These are phyloP conservation scores for Alcis repandata DNA, from an alignment of 2,888 invertebrate genomes.

Conservation along the genomic window DNA sequence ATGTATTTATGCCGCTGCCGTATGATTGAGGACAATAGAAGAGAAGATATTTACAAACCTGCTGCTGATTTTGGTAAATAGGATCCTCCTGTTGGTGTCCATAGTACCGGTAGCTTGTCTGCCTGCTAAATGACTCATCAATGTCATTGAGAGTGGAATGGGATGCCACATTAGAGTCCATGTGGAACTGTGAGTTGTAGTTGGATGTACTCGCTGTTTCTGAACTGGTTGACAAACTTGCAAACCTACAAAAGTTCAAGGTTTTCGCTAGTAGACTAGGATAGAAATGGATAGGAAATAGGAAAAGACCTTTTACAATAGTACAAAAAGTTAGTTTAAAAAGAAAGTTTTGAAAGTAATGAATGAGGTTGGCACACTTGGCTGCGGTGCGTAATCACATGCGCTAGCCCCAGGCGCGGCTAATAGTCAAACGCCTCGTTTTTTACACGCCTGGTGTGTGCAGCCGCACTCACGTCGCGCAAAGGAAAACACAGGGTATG, in stretches of 20 bases:
- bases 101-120: conserved; percentile 80
- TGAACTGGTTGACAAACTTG: conserved; percentile 87
- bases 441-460: no score
- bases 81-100: conserved; percentile 78
- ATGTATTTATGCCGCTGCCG: no score
- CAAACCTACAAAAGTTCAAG: conserved; percentile 84
- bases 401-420: no score
- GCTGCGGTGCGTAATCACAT: no score
- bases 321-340: no score
- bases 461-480: no score
- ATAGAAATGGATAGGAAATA: background rate
- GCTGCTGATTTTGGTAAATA: conserved; percentile 84
- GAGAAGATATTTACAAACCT: conserved; percentile 57
- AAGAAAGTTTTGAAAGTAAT: no score
- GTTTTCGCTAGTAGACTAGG: background rate
- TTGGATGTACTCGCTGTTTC: conserved; percentile 82
- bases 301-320: no score
- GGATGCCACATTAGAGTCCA: conserved; percentile 79
- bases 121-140: conserved; percentile 82
- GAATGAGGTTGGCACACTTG: no score
- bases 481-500: no score
- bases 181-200: conserved; percentile 77
- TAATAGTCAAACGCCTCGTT: no score
- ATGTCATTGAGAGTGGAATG: conserved; percentile 81
- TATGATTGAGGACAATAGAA: no score